Evolutionary conservation across 2,888 invertebrate species (phyloP), one percentile per base, ranked within the genome.

Genomic region (Sabatieria punctata): DNA sequence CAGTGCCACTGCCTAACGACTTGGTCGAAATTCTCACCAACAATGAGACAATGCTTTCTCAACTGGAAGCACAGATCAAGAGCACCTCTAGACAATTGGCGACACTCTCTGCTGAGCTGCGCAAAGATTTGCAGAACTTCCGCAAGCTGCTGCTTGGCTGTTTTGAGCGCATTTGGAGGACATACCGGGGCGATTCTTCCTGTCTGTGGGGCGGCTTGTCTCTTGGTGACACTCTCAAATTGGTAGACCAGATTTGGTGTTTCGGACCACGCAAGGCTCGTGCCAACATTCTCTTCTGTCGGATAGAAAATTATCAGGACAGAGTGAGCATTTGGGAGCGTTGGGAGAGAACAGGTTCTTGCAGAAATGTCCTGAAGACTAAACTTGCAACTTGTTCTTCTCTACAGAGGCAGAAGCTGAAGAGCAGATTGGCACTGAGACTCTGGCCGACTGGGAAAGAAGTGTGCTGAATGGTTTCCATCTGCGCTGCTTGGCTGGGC

Each of bases 181-280:
- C 23, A 6, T n/a, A 15, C 6, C 23, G n/a, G 3, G 23, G 30
- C 6, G 27, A 25, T 26, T 2, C n/a, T 6, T 2, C 38, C 22
- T 35, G 21, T 27, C n/a, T 18, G 21, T 38, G 38, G 30, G n/a
- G 39, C 39, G 11, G n/a, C n/a, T n/a, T n/a, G n/a, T n/a, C n/a
- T n/a, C n/a, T n/a, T n/a, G 22, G 22, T 38, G 8, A 38, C 11
- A 21, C n/a, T 38, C 11, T n/a, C 15, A n/a, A 6, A 21, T 21
- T 38, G 38, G 38, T 21, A 21, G 59, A 67, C 48, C 52, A 67
- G 77, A 69, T 97, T 55, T 93, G 91, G 91, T 78, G 84, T 3
- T 80, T 93, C 54, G 91, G 95, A 0, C 88, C 89, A 2, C 77
- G 80, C 52, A 78, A 80, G 63, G 82, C 82, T 62, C 85, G 88